Evolutionary conservation across 1,140 invertebrate species (phyloP).

Genomic region (Scylla paramamosain): DNA sequence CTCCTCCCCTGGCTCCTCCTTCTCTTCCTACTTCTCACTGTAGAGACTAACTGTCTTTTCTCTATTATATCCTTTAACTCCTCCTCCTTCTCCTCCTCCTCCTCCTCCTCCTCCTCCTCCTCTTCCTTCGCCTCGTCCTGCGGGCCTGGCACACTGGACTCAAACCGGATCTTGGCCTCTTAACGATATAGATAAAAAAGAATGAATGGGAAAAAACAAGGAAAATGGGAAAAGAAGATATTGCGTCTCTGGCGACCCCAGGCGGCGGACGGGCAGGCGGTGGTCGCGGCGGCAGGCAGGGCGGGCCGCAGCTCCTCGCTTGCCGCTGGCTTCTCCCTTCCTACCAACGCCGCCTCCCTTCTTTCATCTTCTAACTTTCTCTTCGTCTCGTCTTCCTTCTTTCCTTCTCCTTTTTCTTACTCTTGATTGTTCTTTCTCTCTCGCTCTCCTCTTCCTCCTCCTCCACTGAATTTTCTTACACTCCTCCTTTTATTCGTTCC

Average conservation of each 20-base stretch:
- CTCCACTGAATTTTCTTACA: background rate
- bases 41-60: no score
- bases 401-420: background rate
- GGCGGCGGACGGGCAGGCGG: background rate
- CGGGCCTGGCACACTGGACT: background rate
- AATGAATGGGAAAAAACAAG: background rate
- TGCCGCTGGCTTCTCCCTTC: background rate
- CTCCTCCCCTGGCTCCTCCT: background rate
- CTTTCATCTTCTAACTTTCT: conserved; percentile 22
- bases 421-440: background rate
- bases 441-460: background rate
- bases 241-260: background rate
- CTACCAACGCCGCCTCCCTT: background rate
- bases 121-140: background rate
- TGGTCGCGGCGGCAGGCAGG: background rate
- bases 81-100: no score
- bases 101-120: background rate
- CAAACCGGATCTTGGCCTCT: background rate
- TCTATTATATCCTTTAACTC: no score
- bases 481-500: background rate
- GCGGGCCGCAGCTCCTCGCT: background rate
- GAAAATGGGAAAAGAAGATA: background rate
- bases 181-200: background rate
- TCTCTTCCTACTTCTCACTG: background rate
- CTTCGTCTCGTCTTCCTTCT: background rate